Evolutionary conservation across 2,113 vertebrate genomes (phyloP), one percentile per base, ranked within the genome.

Genomic region (Crotophaga sulcirostris): DNA sequence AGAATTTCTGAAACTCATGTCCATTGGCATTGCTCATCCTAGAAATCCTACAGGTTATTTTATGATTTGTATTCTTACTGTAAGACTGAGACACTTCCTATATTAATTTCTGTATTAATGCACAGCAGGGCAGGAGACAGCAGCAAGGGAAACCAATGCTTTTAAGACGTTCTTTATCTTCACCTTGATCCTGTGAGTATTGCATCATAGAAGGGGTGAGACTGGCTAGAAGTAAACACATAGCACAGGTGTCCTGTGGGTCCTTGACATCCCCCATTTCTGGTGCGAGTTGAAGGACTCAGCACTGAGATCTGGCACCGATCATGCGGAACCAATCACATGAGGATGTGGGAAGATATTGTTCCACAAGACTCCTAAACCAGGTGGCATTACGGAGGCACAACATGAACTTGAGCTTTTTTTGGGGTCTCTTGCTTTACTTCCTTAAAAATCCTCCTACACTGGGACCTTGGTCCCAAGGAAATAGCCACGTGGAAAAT

Each of bases 401-500:
- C 26, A 73, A 11, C 33, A 51, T 16, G 34, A 91, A 62, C 33
- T 26, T 62, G 42, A 69, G 55, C 24, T 56, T 81, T 89, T 84
- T 82, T 62, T 25, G 0, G 0, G 5, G 33, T 63, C 8, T 78
- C 52, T 64, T 67, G 49, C n/a, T 86, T 78, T 78, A 4, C 79
- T 92, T 92, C 60, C 58, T 89, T 87, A 86, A 89, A 92, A 96
- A 63, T 90, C 18, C 34, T 72, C 11, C 44, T 54, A 51, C 23
- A 3, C n/a, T 15, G 26, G 79, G 76, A 84, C 90, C 92, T 96
- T 93, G 62, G 58, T 40, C 62, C 73, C 54, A 84, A 25, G 58
- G 73, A 96, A 94, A 84, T 14, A 75, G 54, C 44, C 60, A 66
- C 44, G 81, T 84, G 92, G 93, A 93, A 92, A 92, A 87, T 92